Base-by-base conservation (phyloP, 2,797 vertebrate genomes). In the Yasuhikotakia modesta region DNA sequence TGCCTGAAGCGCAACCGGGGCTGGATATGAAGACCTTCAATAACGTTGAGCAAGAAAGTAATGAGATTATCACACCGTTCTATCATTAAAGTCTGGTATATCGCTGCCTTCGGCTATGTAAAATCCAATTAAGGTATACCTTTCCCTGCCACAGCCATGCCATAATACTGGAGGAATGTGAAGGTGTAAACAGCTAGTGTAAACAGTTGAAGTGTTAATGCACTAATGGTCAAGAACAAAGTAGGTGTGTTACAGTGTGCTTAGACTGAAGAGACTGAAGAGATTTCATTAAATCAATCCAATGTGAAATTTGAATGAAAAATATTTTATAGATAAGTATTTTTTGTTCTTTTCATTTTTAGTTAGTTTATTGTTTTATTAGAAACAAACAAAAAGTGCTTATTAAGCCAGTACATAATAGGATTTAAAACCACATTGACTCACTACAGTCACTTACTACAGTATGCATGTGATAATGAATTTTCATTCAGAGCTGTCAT, bases 11-110 rank as follows among this genome's bases (percentile, higher is more conserved):
- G 35, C 68, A 78, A 68, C 74, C 80, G 45, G 75, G 75, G 70
- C 66, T 58, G 63, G 64, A 82, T 68, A 76, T 70, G 77, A 75
- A 80, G 76, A 73, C 58, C 79, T n/a, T n/a, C n/a, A n/a, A n/a
- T n/a, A n/a, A n/a, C n/a, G 77, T 82, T 67, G 81, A 87, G 81
- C 85, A 81, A 82, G 83, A 84, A 85, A 75, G 81, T 87, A 84
- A 91, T 89, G 79, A 84, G 86, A 89, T 89, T 88, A 91, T 84
- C 84, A 76, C 78, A 85, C 72, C 76, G 81, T 79, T 76, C 76
- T 77, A 84, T 87, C 87, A 82, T 82, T 86, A 74, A 84, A 83
- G 82, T 85, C 80, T 76, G 81, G 84, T 82, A 86, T 81, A 80
- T 70, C 79, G 58, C 72, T 86, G 84, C 88, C 87, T 73, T 78